A percentile compares a stretch with the other conserved stretches of the same genome.
phyloP scores from a whole-genome alignment of 2,888 invertebrate genomes.

The Tortricodes alternella region DNA sequence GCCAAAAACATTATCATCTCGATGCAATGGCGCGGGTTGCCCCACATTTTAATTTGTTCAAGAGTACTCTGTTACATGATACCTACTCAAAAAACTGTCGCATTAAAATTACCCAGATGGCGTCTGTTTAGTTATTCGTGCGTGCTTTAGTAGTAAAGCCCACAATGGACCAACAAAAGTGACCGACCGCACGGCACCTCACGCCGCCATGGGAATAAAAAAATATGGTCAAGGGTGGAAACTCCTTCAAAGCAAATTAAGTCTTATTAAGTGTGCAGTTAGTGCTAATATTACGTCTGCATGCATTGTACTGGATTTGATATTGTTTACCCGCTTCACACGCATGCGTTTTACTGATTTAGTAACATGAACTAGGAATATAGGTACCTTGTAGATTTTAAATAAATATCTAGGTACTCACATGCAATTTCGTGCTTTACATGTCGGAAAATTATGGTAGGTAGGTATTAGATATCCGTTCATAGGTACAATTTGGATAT shows the following conservation, averaged over 20 bases:
- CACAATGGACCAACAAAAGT: neutral
- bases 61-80: neutral
- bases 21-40: neutral
- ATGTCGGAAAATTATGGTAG: too few species aligned
- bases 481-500: too few species aligned
- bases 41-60: neutral
- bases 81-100: neutral
- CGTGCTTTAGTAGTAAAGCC: neutral
- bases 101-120: neutral
- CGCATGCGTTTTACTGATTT: slow-evolving; percentile 9
- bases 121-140: neutral
- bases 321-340: slow-evolving; percentile 19
- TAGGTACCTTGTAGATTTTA: too few species aligned
- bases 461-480: too few species aligned
- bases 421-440: too few species aligned
- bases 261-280: neutral
- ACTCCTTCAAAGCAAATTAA: neutral
- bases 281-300: neutral
- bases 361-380: too few species aligned
- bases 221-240: slow-evolving; percentile 24
- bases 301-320: slow-evolving; percentile 9
- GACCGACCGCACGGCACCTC: too few species aligned
- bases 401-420: too few species aligned
- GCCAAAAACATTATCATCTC: neutral
- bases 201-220: slow-evolving; percentile 23